Conservation (phyloP, 2,888 invertebrate species). For the Sinelater perroti region DNA sequence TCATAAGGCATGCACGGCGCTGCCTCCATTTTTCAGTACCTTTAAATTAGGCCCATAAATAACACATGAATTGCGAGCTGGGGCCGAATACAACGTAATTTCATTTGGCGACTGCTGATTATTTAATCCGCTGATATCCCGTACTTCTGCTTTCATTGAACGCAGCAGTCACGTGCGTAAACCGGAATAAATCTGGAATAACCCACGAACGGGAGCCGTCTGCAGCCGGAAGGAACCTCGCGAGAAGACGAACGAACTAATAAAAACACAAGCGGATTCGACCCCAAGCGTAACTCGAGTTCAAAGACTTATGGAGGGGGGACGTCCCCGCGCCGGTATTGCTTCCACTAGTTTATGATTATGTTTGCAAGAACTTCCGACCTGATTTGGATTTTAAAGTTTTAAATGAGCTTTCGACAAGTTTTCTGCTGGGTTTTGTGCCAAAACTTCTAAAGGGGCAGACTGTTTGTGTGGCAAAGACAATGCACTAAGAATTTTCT, state of each 20-base stretch:
- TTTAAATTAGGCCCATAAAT: constrained; percentile 12
- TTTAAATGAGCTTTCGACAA: background rate
- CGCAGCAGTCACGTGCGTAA: constrained; percentile 30
- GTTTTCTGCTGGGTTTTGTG: no score
- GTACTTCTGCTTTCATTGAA: constrained; percentile 9
- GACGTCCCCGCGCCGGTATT: constrained; percentile 20
- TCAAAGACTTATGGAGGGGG: constrained; percentile 23
- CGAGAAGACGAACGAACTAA: constrained; percentile 21
- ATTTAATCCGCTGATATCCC: constrained; percentile 10
- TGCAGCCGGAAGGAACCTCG: constrained; percentile 15
- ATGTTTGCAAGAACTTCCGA: constrained; percentile 8
- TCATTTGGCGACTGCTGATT: constrained; percentile 6
- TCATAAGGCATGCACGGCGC: no score
- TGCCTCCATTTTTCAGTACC: no score
- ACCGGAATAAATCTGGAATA: constrained; percentile 28
- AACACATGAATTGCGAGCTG: constrained; percentile 6
- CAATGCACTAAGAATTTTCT: no score
- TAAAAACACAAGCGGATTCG: constrained; percentile 23
- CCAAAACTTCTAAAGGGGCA: no score
- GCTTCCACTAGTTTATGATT: constrained; percentile 24
- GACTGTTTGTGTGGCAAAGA: no score
- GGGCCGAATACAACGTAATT: constrained; percentile 10
- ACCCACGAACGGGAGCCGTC: constrained; percentile 16
- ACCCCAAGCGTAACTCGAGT: constrained; percentile 22
- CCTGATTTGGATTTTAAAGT: constrained; percentile 9